Conservation (phyloP, 2,797 vertebrate species). For the Acomys russatus region DNA sequence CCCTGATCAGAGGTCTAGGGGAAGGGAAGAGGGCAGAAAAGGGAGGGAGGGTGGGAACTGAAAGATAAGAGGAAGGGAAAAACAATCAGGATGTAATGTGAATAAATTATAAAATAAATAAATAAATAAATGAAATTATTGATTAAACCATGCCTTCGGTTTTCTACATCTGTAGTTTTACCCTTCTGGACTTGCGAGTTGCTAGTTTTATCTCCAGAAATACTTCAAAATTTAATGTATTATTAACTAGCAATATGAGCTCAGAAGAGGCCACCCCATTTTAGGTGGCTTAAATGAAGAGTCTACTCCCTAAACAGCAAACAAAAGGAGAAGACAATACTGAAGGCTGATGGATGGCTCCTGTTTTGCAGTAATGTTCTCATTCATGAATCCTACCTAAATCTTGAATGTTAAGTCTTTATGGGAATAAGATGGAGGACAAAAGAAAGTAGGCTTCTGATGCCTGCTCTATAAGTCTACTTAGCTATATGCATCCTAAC, state of each 20-base stretch:
- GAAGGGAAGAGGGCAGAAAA: no score
- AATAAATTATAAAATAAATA: no score
- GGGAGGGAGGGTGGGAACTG: no score
- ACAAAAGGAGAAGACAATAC: constrained; percentile 5
- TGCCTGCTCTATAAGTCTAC: neutral
- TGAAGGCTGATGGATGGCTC: neutral
- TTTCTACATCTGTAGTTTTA: constrained; percentile 62
- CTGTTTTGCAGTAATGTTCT: constrained; percentile 17
- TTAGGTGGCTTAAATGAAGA: constrained; percentile 36
- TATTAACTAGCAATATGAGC: neutral
- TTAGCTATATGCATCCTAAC: neutral
- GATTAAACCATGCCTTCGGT: constrained; percentile 1
- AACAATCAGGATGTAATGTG: no score
- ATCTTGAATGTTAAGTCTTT: neutral
- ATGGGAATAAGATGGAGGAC: neutral
- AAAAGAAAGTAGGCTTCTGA: neutral
- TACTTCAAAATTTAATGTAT: constrained; percentile 45
- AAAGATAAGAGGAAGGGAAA: no score
- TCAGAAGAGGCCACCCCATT: neutral
- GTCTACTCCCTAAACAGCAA: neutral
- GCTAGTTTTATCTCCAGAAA: constrained; percentile 62
- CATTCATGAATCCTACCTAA: neutral
- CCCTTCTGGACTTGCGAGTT: constrained; percentile 32
- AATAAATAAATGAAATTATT: neutral
- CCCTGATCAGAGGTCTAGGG: no score